phyloP scores from a whole-genome alignment of 2,888 invertebrate species.

The Venusia cambrica region DNA sequence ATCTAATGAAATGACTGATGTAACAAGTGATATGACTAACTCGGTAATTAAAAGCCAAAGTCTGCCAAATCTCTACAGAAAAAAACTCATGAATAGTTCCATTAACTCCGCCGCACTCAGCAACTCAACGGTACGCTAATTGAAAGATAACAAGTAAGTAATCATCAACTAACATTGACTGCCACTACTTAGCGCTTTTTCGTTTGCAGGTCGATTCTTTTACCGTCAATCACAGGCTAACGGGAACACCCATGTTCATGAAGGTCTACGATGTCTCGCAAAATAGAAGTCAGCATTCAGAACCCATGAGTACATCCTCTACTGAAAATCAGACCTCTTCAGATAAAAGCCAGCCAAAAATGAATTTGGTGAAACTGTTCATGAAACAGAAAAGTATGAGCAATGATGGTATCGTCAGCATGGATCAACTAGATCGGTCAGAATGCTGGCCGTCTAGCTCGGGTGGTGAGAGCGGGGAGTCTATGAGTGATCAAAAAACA shows the following conservation, averaged over 20 bases:
- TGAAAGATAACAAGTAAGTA: conserved; percentile 27
- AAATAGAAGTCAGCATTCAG: conserved; percentile 72
- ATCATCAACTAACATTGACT: conserved; percentile 25
- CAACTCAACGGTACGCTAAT: conserved; percentile 85
- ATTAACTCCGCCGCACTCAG: conserved; percentile 81
- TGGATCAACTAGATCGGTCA: conserved; percentile 87
- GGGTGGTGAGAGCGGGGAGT: conserved; percentile 83
- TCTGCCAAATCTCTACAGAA: conserved; percentile 86
- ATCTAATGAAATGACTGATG: conserved; percentile 76
- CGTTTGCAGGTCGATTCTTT: conserved; percentile 74
- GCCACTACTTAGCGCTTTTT: conserved; percentile 34
- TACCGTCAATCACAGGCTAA: conserved; percentile 68
- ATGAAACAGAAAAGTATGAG: conserved; percentile 94
- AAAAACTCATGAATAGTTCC: conserved; percentile 74
- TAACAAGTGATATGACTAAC: conserved; percentile 80
- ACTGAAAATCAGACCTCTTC: conserved; percentile 73
- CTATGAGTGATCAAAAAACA: conserved; percentile 71
- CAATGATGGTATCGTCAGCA: conserved; percentile 86
- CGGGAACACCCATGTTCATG: conserved; percentile 67
- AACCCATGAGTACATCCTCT: conserved; percentile 77
- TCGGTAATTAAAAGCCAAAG: conserved; percentile 87
- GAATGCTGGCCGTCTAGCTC: conserved; percentile 89
- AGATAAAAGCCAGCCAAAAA: conserved; percentile 82
- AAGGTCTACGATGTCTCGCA: conserved; percentile 76
- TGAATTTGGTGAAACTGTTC: conserved; percentile 92